A percentile compares a stretch with the other conserved stretches of the same genome.
phyloP scores from a whole-genome alignment of 2,113 vertebrate species.

The Microtus ochrogaster region DNA sequence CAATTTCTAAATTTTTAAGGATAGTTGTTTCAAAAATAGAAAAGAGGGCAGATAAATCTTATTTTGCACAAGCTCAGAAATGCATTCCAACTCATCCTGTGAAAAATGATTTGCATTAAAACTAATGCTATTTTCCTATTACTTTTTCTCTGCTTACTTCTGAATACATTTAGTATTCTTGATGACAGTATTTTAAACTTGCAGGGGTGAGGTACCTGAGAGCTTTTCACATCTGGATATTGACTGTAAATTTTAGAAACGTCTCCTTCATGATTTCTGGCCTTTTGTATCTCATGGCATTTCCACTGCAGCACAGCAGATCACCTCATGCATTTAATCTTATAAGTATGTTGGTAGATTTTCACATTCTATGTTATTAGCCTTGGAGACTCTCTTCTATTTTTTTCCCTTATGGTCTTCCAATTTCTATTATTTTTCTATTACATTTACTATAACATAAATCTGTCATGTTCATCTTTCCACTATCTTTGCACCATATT shows the following conservation, averaged over 20 bases:
- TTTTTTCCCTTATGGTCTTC: too few species aligned
- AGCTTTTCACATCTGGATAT: background rate
- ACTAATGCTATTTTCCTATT: background rate
- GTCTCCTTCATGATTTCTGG: background rate
- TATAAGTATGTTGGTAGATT: background rate
- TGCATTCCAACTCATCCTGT: background rate
- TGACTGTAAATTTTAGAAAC: background rate
- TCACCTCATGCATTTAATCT: background rate
- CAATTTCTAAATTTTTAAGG: constrained; percentile 12
- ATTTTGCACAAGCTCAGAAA: background rate
- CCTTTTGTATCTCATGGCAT: background rate
- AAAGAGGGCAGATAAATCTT: background rate
- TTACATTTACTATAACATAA: background rate
- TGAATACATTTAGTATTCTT: background rate
- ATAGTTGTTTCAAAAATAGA: background rate
- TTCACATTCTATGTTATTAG: background rate
- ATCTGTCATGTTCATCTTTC: background rate
- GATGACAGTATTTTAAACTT: background rate
- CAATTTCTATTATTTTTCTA: background rate
- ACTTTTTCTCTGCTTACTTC: background rate
- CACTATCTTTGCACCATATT: background rate
- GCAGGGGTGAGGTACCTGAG: background rate
- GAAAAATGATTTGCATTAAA: background rate
- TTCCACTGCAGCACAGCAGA: background rate
- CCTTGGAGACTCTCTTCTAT: background rate